These are phyloP conservation scores for Galleria mellonella DNA, from an alignment of 1,140 invertebrate genomes.

Conservation along the genomic window DNA sequence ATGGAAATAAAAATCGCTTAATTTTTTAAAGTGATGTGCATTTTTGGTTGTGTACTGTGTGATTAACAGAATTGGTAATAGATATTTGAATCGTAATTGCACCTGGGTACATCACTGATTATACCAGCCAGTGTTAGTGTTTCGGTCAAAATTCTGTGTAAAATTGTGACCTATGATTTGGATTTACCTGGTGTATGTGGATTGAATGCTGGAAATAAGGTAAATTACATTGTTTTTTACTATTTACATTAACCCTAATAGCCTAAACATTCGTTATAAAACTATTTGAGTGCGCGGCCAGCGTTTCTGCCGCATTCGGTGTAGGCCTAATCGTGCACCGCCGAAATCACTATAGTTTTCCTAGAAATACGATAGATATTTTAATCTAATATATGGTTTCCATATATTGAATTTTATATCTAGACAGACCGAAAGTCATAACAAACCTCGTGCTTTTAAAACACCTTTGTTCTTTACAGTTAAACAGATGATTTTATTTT, in stretches of 20 bases:
- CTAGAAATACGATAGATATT: no score
- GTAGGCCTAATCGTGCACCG: no score
- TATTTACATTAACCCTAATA: constrained; percentile 15
- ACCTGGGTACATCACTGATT: background rate
- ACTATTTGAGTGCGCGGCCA: no score
- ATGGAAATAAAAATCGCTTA: background rate
- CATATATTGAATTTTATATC: no score
- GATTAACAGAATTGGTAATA: background rate
- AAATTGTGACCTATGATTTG: constrained; percentile 33
- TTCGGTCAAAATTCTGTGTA: constrained; percentile 22
- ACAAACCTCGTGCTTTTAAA: no score
- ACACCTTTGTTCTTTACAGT: no score
- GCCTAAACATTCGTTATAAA: background rate
- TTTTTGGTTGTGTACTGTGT: background rate
- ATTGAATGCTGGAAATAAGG: constrained; percentile 46
- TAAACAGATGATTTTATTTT: no score
- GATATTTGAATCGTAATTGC: background rate
- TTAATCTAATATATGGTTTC: no score
- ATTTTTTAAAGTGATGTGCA: constrained; percentile 1
- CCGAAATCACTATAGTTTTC: no score
- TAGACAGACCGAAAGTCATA: no score
- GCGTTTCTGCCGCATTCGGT: no score
- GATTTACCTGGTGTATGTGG: constrained; percentile 44
- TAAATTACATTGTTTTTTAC: constrained; percentile 17
- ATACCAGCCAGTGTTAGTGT: constrained; percentile 12